phyloP scores from a whole-genome alignment of 2,888 invertebrate genomes.

The Rotaria socialis region DNA sequence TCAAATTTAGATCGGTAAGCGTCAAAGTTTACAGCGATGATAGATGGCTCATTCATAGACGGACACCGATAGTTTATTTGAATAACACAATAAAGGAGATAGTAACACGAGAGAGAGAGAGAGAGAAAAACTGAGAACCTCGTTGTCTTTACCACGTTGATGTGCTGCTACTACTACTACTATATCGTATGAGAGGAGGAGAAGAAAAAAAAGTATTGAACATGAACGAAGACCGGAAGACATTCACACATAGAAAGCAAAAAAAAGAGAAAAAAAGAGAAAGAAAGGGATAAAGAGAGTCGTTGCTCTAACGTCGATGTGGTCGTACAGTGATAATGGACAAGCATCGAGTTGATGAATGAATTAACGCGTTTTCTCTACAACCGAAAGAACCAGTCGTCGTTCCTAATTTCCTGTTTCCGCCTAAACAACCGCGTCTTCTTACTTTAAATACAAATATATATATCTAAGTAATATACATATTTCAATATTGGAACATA shows the following conservation, averaged over 20 bases:
- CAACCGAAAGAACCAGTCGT: neutral
- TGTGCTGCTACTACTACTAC: neutral
- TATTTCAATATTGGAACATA: neutral
- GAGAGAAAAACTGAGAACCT: neutral
- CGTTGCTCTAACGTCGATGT: neutral
- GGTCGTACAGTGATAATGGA: neutral
- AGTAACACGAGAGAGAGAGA: too few relatives aligned
- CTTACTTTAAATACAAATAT: neutral
- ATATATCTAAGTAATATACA: neutral
- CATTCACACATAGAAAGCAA: constrained; percentile 6
- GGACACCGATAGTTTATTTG: neutral
- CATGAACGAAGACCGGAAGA: constrained; percentile 26
- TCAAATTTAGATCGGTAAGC: constrained; percentile 5
- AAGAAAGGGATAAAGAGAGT: neutral
- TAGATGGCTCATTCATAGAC: neutral
- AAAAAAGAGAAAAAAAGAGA: neutral
- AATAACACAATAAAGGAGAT: neutral
- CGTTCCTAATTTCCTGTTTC: constrained; percentile 37
- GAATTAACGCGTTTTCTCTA: constrained; percentile 13
- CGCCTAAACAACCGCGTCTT: neutral
- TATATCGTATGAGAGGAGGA: neutral
- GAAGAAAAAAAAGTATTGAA: constrained; percentile 11
- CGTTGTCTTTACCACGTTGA: neutral
- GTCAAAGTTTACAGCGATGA: neutral
- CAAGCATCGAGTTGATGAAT: constrained; percentile 18